Evolutionary conservation across 1,140 invertebrate species (phyloP), one percentile per base, ranked within the genome.

Genomic region (Drosophila jambulina): DNA sequence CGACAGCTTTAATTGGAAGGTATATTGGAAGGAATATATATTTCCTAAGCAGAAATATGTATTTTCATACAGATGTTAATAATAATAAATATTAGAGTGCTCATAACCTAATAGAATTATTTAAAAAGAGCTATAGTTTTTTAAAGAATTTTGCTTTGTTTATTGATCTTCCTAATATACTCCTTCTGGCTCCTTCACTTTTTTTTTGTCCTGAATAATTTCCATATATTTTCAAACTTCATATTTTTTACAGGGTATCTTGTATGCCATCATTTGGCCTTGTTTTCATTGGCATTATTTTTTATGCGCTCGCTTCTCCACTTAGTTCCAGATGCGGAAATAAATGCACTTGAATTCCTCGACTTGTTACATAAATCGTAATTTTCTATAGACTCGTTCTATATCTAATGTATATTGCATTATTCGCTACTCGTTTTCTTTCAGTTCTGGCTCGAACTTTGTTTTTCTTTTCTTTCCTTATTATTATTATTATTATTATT

Each of bases 301-400:
- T 74, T 74, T 80, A 65, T 60, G 36, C 42, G 53, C 65, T 79
- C 29, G 76, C 51, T 75, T 59, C 65, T 76, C 80, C 69, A 67
- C 76, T 49, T 78, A 59, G 78, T 69, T 75, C 65, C 43, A 82
- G 85, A 88, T 90, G 85, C 85, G 85, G 85, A 88, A 88, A 88
- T 81, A 85, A 88, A 90, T 74, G 85, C 86, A 83, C 85, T 81
- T 77, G 67, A 80, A 85, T 88, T 88, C 85, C 80, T 85, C 64
- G 54, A 85, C 85, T 90, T 90, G 85, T 90, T 88, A 88, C 85
- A 88, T 90, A 90, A 88, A 85, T 88, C 85, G 85, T 82, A 90
- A 88, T 88, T 90, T 85, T 90, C 85, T 85, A 90, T 79, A 76
- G 84, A 76, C 85, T 85, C 67, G 75, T 85, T 88, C 85, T 82